Evolutionary conservation across 2,888 invertebrate species (phyloP).

Genomic region (Heliconius ismenius): DNA sequence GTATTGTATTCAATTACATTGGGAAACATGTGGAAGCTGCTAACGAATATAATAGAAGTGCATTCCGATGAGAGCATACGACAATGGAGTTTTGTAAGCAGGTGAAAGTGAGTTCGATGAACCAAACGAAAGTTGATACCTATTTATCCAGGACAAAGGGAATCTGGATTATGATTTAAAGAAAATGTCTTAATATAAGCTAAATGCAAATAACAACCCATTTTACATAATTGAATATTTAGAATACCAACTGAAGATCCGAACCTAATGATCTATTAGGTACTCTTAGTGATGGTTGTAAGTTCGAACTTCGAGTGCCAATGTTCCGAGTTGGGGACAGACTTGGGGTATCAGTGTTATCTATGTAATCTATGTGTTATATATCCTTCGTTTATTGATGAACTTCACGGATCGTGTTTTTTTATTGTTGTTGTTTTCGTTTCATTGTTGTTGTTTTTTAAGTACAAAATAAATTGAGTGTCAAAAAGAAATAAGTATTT

Average conservation of each 20-base stretch:
- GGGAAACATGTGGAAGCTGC: slow-evolving; percentile 61
- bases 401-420: no score
- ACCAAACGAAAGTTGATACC: slow-evolving; percentile 75
- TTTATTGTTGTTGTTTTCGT: no score
- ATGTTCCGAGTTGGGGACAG: no score
- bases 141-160: slow-evolving; percentile 41
- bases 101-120: slow-evolving; percentile 82
- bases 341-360: no score
- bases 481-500: no score
- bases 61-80: slow-evolving; percentile 74
- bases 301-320: no score
- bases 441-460: no score
- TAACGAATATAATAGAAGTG: slow-evolving; percentile 72
- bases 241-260: background rate
- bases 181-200: background rate
- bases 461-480: no score
- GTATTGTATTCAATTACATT: slow-evolving; percentile 52
- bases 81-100: slow-evolving; percentile 62
- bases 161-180: slow-evolving; percentile 33
- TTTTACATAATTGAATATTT: background rate
- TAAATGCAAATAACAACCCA: background rate
- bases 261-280: background rate
- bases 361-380: no score
- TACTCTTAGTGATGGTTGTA: no score
- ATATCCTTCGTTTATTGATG: no score